Evolutionary conservation across 2,113 vertebrate genomes (phyloP).

Genomic region (Xyliphius kryptos): DNA sequence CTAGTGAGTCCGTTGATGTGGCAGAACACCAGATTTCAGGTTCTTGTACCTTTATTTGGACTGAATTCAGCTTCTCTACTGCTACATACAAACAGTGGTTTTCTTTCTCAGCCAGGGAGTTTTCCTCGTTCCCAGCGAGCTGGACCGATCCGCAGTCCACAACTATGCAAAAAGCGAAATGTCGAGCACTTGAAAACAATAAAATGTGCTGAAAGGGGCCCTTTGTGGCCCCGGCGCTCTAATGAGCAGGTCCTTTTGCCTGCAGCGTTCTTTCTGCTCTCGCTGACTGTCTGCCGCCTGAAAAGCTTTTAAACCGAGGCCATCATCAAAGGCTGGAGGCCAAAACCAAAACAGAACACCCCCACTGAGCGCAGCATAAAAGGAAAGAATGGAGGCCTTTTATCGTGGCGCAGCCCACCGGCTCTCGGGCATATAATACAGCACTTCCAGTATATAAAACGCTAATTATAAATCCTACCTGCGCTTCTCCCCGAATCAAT

Average conservation of each 20-base stretch:
- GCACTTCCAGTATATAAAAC: conserved; percentile 31
- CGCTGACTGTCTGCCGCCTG: conserved; percentile 32
- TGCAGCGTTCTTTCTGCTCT: conserved; percentile 22
- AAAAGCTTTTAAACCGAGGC: conserved; percentile 27
- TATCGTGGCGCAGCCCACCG: background rate
- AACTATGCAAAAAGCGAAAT: conserved; percentile 39
- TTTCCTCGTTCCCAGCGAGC: conserved; percentile 24
- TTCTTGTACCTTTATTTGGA: too few relatives aligned
- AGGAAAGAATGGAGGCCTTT: conserved; percentile 20
- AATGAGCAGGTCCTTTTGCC: conserved; percentile 27
- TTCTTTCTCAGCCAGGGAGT: too few relatives aligned
- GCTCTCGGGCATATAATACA: conserved; percentile 25
- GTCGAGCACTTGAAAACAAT: conserved; percentile 41
- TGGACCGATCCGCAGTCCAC: too few relatives aligned
- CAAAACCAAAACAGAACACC: background rate
- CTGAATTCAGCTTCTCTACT: too few relatives aligned
- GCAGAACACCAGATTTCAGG: too few relatives aligned
- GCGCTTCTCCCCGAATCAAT: conserved; percentile 24
- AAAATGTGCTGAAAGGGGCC: conserved; percentile 28
- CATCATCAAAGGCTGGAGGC: conserved; percentile 24
- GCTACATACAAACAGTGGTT: too few relatives aligned
- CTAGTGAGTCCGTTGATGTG: too few relatives aligned
- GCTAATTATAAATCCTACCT: conserved; percentile 37
- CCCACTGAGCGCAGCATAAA: conserved; percentile 17
- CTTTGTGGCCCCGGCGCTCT: conserved; percentile 24